phyloP scores from a whole-genome alignment of 2,797 vertebrate genomes.

The Hypotaenidia okinawae region DNA sequence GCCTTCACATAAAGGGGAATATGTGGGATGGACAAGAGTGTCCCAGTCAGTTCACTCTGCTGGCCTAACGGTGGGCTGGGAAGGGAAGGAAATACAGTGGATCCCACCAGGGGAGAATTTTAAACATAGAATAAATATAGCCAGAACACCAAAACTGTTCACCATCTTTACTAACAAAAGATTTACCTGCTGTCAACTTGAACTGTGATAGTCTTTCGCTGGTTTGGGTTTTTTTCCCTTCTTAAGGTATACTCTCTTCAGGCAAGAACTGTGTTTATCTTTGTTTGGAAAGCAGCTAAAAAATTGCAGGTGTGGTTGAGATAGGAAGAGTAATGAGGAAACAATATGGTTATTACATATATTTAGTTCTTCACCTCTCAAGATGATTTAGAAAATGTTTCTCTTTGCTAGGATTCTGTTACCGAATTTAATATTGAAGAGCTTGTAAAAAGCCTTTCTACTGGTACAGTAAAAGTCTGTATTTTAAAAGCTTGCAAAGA shows the following conservation, averaged over 20 bases:
- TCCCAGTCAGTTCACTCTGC: not conserved
- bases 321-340: not conserved
- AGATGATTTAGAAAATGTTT: not conserved
- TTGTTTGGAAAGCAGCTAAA: not conserved
- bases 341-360: not conserved
- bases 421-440: slow-evolving; percentile 14
- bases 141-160: not conserved
- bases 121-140: not conserved
- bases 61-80: not conserved
- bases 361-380: not conserved
- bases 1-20: not conserved
- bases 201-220: not conserved
- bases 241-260: not conserved
- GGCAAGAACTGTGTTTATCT: not conserved
- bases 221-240: not conserved
- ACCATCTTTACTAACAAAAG: not conserved
- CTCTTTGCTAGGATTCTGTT: not conserved
- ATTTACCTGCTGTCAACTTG: not conserved
- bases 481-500: slow-evolving; percentile 28
- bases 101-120: not conserved
- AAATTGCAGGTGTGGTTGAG: not conserved
- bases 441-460: not conserved
- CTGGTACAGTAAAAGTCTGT: not conserved
- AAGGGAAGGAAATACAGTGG: not conserved
- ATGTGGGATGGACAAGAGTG: accelerated